Evolutionary conservation across 2,888 invertebrate genomes (phyloP), one percentile per base, ranked within the genome.

Genomic region (Catocala sponsa): DNA sequence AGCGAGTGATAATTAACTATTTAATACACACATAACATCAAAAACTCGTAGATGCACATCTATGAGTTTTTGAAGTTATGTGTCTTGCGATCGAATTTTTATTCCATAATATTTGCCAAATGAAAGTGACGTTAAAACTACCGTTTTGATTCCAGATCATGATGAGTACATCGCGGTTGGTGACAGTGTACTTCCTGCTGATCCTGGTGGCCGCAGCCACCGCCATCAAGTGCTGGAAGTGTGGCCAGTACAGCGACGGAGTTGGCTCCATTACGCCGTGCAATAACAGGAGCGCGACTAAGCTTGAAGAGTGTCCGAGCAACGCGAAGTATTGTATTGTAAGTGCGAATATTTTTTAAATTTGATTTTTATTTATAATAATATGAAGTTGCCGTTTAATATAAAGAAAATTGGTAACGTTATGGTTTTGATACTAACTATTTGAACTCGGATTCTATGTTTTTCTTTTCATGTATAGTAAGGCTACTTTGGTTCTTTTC

Each of bases 251-350:
- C 92, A 98, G 97, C 82, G 97, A 98, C 81, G 97, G 97, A 15
- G 97, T 97, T 7, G 97, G 97, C 44, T 97, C 97, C 69, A 97
- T 98, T 72, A 98, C 97, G 52, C 97, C 97, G 6, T 98, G 97
- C 90, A 96, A 97, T 85, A 97, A 97, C 90, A 96, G 96, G 65
- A 96, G 95, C 78, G 96, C 97, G 75, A 96, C 97, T 65, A 95
- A 96, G 74, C 93, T 97, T 47, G 96, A 96, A 82, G 96, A 97
- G 62, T 98, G 97, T 85, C 95, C 96, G 5, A 95, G 95, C 70
- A 86, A 84, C 57, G 88, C 92, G n/a, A 91, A 89, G 72, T 97
- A 95, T 90, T 97, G 97, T 91, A 97, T 97, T 90, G 97, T 97
- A 88, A 97, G 97, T 38, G 6, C 35, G 9, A 38, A 7, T 97